phyloP scores from a whole-genome alignment of 2,113 vertebrate species.

The Oryctolagus cuniculus region mOryCun1.1 NC_091432.1:23783001-23783500 shows the following conservation, averaged over 20 bases:
- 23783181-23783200: neutral
- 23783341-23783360: neutral
- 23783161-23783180: fast-evolving
- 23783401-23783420: neutral
- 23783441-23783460: neutral
- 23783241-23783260: neutral
- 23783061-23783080: neutral
- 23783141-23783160: neutral
- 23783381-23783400: neutral
- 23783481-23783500: neutral
- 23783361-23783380: neutral
- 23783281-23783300: neutral
- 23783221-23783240: neutral
- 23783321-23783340: neutral
- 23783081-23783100: neutral
- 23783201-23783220: neutral
- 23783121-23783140: neutral
- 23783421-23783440: neutral
- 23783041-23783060: neutral
- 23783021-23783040: neutral
- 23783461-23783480: neutral
- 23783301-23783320: neutral
- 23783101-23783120: neutral
- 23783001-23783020: neutral
- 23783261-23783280: neutral